Evolutionary conservation across 2,888 invertebrate genomes (phyloP).

Genomic region (Eristalinus aeneus): DNA sequence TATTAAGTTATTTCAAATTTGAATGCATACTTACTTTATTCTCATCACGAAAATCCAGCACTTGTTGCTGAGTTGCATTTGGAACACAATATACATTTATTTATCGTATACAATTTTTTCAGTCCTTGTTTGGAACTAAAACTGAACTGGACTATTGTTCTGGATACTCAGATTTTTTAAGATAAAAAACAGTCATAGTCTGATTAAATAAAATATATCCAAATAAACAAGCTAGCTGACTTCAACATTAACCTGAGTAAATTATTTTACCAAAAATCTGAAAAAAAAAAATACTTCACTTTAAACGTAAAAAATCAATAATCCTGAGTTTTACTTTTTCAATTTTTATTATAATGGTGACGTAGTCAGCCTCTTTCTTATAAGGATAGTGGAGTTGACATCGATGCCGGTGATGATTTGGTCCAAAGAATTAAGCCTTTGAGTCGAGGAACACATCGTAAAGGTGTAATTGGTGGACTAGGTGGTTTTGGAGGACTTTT

Average conservation of each 20-base stretch:
- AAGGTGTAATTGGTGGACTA: slow-evolving; percentile 90
- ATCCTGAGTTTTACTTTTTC: background rate
- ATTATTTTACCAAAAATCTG: background rate
- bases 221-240: background rate
- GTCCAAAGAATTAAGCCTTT: slow-evolving; percentile 91
- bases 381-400: slow-evolving; percentile 95
- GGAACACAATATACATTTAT: no score
- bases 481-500: slow-evolving; percentile 98
- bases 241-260: background rate
- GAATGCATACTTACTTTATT: no score
- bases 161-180: no score
- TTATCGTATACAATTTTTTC: no score
- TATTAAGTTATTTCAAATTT: no score
- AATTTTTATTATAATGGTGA: background rate
- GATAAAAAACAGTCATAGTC: no score
- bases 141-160: no score
- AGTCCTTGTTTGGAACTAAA: no score
- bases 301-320: background rate
- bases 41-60: no score
- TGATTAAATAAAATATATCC: background rate
- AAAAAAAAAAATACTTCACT: background rate
- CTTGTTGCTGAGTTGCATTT: no score
- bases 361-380: slow-evolving; percentile 85
- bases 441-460: slow-evolving; percentile 88
- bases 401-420: slow-evolving; percentile 93